A percentile compares a stretch with the other conserved stretches of the same genome.
phyloP scores from a whole-genome alignment of 2,888 invertebrate species.

The Ectobius pallidus region DNA sequence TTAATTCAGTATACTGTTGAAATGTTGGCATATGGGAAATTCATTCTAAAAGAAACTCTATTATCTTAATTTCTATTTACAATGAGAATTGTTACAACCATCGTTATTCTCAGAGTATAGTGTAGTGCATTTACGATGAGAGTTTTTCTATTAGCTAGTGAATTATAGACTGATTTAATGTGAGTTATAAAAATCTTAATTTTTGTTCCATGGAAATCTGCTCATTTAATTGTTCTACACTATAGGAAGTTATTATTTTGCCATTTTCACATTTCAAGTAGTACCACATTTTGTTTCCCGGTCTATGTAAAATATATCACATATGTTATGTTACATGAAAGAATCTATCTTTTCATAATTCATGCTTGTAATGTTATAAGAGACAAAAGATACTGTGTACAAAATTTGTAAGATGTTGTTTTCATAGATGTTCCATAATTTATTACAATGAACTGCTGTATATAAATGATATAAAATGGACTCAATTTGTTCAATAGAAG shows the following conservation, averaged over 20 bases:
- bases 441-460: neutral
- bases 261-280: neutral
- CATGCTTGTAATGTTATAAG: neutral
- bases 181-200: neutral
- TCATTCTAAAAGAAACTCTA: too few relatives aligned
- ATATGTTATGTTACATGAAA: neutral
- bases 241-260: neutral
- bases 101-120: neutral
- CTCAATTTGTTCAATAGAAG: neutral
- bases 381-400: constrained; percentile 10
- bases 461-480: neutral
- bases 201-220: neutral
- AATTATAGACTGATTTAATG: neutral
- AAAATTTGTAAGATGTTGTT: constrained; percentile 23
- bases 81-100: too few relatives aligned
- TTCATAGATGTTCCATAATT: constrained; percentile 18
- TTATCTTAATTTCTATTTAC: too few relatives aligned
- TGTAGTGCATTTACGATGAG: neutral
- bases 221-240: neutral
- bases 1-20: too few relatives aligned
- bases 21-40: too few relatives aligned
- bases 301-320: neutral
- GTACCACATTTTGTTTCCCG: neutral
- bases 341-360: neutral
- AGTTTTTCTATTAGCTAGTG: neutral